Conservation (phyloP, 2,888 invertebrate species). For the Stenodema calcarata region DNA sequence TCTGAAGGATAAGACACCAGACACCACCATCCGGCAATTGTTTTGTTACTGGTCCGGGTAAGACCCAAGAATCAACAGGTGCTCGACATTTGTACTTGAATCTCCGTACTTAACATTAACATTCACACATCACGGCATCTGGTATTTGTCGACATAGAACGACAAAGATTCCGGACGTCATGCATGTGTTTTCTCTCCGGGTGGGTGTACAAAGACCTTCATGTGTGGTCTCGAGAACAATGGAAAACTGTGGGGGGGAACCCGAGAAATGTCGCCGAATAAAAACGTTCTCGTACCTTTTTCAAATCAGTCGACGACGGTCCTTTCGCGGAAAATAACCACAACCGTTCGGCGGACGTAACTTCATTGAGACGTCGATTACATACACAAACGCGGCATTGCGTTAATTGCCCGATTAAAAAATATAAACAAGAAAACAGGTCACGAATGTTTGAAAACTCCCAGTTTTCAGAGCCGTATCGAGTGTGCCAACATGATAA, state of each 20-base stretch:
- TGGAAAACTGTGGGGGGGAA: slow-evolving; percentile 1
- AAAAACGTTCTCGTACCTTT: neutral
- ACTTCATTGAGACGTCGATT: too few relatives aligned
- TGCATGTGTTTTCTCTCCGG: neutral
- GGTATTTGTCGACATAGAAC: too few relatives aligned
- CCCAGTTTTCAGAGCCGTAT: slow-evolving; percentile 18
- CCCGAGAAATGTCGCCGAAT: neutral
- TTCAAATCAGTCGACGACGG: too few relatives aligned
- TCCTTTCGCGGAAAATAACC: too few relatives aligned
- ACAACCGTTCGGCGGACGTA: too few relatives aligned
- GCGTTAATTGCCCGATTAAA: neutral
- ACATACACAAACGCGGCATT: neutral
- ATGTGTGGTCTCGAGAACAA: slow-evolving; percentile 18
- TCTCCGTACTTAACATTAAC: too few relatives aligned
- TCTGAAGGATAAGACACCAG: too few relatives aligned
- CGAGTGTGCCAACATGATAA: slow-evolving; percentile 1
- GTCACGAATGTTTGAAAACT: slow-evolving; percentile 6
- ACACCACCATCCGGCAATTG: too few relatives aligned
- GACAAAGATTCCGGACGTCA: neutral
- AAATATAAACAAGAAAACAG: slow-evolving; percentile 22
- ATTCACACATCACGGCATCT: too few relatives aligned
- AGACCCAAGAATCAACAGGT: too few relatives aligned
- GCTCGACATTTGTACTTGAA: too few relatives aligned
- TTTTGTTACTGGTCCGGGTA: too few relatives aligned
- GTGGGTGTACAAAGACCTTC: neutral